phyloP scores from a whole-genome alignment of 1,140 invertebrate species.

The Cepaea nemoralis region DNA sequence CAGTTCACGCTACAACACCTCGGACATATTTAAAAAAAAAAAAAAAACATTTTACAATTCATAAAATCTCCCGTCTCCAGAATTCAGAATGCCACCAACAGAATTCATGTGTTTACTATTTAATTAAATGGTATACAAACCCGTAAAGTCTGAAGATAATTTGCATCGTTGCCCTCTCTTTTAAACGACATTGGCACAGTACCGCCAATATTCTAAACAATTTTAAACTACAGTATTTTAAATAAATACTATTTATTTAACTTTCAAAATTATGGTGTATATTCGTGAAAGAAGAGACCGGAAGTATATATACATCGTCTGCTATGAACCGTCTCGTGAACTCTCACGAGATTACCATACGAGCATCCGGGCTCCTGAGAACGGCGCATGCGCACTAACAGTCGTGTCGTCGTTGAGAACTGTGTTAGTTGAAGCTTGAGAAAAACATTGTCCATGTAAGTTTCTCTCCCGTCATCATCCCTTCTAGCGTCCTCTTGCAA shows the following conservation, averaged over 20 bases:
- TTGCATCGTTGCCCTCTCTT: conserved; percentile 16
- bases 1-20: too few relatives aligned
- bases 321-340: too few relatives aligned
- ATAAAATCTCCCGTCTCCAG: too few relatives aligned
- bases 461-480: background rate
- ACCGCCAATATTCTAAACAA: too few relatives aligned
- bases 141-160: background rate
- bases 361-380: conserved; percentile 39
- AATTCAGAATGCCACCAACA: too few relatives aligned
- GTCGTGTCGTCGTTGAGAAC: conserved; percentile 43
- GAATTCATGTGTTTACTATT: background rate
- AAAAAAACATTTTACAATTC: too few relatives aligned
- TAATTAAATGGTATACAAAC: background rate
- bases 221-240: background rate
- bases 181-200: conserved; percentile 6
- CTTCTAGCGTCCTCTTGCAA: background rate
- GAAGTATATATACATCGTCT: too few relatives aligned
- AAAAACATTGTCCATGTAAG: conserved; percentile 34
- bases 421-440: conserved; percentile 17
- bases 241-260: too few relatives aligned
- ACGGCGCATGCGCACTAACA: conserved; percentile 40
- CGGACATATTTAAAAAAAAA: too few relatives aligned
- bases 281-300: too few relatives aligned
- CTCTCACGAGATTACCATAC: conserved; percentile 44
- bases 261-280: too few relatives aligned